Percentiles rank a stretch among this genome's conserved stretches.
Conservation (phyloP, 1,140 invertebrate species). For the Drosophila persimilis region DNA sequence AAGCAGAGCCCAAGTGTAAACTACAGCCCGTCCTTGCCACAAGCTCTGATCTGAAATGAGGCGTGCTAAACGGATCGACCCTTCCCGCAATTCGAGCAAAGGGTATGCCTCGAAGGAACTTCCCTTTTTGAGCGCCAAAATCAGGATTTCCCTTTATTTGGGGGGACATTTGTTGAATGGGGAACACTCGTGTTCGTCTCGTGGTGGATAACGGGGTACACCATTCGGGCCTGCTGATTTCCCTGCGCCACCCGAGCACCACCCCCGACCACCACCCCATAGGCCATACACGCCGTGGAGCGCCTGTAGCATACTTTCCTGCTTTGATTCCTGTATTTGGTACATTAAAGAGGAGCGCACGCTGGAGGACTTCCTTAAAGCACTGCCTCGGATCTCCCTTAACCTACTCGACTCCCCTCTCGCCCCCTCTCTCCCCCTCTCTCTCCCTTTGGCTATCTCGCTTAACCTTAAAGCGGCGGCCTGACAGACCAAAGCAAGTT, state of each 20-base stretch:
- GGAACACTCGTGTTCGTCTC: background rate
- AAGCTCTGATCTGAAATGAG: too few species aligned
- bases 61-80: too few species aligned
- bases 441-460: conserved; percentile 45
- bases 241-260: conserved; percentile 1
- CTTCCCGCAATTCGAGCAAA: too few species aligned
- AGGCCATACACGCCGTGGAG: conserved; percentile 13
- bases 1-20: too few species aligned
- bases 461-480: conserved; percentile 57
- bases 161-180: background rate
- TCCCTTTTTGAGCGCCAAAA: conserved; percentile 1
- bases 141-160: conserved; percentile 33
- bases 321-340: conserved; percentile 59
- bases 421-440: too few species aligned
- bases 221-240: conserved; percentile 35
- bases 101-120: background rate
- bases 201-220: conserved; percentile 2
- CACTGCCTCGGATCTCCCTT: too few species aligned
- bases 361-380: too few species aligned
- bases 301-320: conserved; percentile 70
- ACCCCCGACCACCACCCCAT: background rate
- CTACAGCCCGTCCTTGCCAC: too few species aligned
- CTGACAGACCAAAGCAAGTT: conserved; percentile 25
- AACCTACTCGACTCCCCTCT: too few species aligned
- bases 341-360: conserved; percentile 33